Evolutionary conservation across 2,888 invertebrate genomes (phyloP).

Genomic region (Drosophila colorata): DNA sequence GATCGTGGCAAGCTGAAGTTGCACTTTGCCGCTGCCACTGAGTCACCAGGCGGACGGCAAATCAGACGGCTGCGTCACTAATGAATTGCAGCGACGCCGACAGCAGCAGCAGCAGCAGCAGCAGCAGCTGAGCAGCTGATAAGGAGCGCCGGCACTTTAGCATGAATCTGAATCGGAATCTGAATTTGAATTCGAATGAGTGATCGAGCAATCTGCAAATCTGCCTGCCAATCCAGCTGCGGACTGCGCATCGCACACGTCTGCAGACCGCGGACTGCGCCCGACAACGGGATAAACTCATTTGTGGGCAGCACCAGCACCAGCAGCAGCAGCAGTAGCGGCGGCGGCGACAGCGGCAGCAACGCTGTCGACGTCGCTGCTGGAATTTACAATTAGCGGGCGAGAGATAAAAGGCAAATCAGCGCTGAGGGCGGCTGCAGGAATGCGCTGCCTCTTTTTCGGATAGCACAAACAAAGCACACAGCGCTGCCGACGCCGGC

Average conservation of each 20-base stretch:
- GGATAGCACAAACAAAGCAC: constrained; percentile 14
- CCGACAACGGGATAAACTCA: constrained; percentile 48
- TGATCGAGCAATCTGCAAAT: constrained; percentile 49
- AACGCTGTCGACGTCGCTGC: constrained; percentile 29
- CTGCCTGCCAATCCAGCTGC: constrained; percentile 47
- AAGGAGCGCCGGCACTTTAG: constrained; percentile 20
- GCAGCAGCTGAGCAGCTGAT: constrained; percentile 37
- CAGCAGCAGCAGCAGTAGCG: constrained; percentile 5
- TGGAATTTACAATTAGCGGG: constrained; percentile 67
- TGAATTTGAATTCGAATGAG: constrained; percentile 16
- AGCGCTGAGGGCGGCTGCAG: constrained; percentile 53
- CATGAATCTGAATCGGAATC: constrained; percentile 5
- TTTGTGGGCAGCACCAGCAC: constrained; percentile 21
- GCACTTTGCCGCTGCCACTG: constrained; percentile 25
- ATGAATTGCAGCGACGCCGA: constrained; percentile 21
- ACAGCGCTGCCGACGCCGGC: constrained; percentile 13
- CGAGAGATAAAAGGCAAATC: constrained; percentile 49
- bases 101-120: constrained; percentile 10
- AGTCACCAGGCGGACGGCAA: constrained; percentile 19
- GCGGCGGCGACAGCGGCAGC: constrained; percentile 1
- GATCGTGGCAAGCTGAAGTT: constrained; percentile 13
- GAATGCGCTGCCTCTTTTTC: constrained; percentile 44
- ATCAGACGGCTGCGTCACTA: constrained; percentile 39
- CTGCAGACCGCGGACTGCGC: constrained; percentile 35
- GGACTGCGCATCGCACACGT: constrained; percentile 23